Conservation (phyloP, 2,888 invertebrate species). For the Drosophila helvetica region DNA sequence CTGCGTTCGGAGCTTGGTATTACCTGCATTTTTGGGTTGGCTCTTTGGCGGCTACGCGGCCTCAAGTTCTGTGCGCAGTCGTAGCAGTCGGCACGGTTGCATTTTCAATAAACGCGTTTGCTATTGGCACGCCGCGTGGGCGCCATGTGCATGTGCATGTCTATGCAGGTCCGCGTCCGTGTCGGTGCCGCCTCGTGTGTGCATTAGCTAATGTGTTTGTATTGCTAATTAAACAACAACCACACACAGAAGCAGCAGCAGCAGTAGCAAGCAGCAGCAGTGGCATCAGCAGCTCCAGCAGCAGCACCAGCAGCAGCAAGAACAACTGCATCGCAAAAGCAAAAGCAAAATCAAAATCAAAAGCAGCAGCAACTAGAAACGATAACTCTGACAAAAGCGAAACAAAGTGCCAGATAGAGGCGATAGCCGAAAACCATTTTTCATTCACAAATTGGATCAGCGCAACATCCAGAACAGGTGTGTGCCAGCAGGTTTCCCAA, state of each 20-base stretch:
- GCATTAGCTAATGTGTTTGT: constrained; percentile 69
- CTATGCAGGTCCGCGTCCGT: constrained; percentile 49
- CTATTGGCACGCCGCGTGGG: constrained; percentile 73
- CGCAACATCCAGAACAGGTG: constrained; percentile 57
- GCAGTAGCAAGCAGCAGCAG: constrained; percentile 4
- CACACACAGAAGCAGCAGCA: constrained; percentile 32
- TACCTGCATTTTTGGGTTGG: constrained; percentile 9
- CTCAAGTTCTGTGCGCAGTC: constrained; percentile 33
- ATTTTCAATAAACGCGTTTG: constrained; percentile 75
- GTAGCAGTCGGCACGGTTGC: constrained; percentile 39
- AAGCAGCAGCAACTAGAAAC: constrained; percentile 55
- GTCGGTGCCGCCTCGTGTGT: constrained; percentile 33
- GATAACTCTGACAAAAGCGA: constrained; percentile 64
- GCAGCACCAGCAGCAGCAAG: constrained; percentile 24
- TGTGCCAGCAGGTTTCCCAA: constrained; percentile 26
- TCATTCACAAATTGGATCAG: constrained; percentile 66
- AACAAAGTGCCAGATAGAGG: constrained; percentile 73
- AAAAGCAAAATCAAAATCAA: constrained; percentile 22
- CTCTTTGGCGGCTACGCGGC: constrained; percentile 31
- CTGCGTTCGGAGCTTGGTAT: neutral
- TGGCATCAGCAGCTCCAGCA: constrained; percentile 21
- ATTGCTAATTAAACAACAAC: constrained; percentile 71
- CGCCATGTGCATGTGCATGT: constrained; percentile 39
- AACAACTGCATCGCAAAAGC: constrained; percentile 22
- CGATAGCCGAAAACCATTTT: constrained; percentile 54